Evolutionary conservation across 2,888 invertebrate genomes (phyloP), one percentile per base, ranked within the genome.

Genomic region (Eupithecia vulgata): DNA sequence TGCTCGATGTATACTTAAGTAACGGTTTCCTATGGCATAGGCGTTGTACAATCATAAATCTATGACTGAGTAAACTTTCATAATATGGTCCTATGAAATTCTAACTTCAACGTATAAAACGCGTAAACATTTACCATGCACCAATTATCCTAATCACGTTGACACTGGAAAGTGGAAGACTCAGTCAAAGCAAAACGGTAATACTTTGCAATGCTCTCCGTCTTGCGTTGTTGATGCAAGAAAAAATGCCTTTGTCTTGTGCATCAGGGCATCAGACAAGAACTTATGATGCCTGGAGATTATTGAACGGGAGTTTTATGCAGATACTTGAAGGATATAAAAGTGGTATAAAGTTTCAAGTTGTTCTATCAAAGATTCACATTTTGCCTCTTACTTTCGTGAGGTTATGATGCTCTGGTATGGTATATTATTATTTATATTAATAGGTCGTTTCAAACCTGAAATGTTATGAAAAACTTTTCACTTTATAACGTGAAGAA

Each of bases 151-250:
- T 66, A 61, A 71, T 74, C 69, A 62, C 61, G 62, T 69, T 69
- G 48, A 66, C 69, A 72, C 45, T 57, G 62, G 61, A 40, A 52
- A 42, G 40, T 69, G n/a, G 35, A 69, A 67, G 52, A 48, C 68
- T 71, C 69, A 74, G 69, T 69, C 71, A 71, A 52, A 61, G 68
- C 71, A 71, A 74, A 71, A 67, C 71, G 61, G 10, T 85, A 87
- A 84, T 84, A 83, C 82, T 85, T 83, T 81, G 84, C 81, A 81
- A 85, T 87, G 52, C 52, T 87, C 85, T 84, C 83, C 84, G 83
- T 82, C 82, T 80, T 82, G 78, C 77, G 81, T 72, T 64, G n/a
- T n/a, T 76, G 76, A 77, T 74, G 84, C 52, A 72, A 76, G 77
- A 68, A 79, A 76, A 80, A 79, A 74, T 78, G 72, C 74, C 83